Conservation (phyloP, 2,888 invertebrate species). For the Microctonus aethiopoides region DNA sequence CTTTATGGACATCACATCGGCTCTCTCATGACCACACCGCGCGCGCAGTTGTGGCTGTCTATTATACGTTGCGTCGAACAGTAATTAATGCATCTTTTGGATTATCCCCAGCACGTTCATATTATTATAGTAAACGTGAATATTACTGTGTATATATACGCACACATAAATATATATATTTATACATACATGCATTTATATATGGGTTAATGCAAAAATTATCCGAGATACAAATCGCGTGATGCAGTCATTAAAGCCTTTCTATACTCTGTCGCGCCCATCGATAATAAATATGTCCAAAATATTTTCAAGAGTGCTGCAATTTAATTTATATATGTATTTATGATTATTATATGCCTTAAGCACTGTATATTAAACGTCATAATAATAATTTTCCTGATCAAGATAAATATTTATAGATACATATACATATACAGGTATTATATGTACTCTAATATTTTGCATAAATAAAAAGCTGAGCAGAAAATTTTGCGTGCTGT, state of each 20-base stretch:
- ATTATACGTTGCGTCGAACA: conserved; percentile 18
- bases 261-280: background rate
- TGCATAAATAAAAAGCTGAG: background rate
- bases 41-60: background rate
- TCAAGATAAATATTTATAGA: background rate
- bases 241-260: background rate
- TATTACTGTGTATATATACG: too few relatives aligned
- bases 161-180: background rate
- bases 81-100: conserved; percentile 31
- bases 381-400: background rate
- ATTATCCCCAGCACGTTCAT: conserved; percentile 21
- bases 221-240: background rate
- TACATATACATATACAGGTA: background rate
- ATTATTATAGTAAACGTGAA: background rate
- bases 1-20: background rate
- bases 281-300: conserved; percentile 2
- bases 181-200: background rate
- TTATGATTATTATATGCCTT: background rate
- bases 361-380: background rate
- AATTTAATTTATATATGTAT: background rate
- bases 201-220: background rate
- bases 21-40: conserved; percentile 16
- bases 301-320: background rate
- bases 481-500: background rate
- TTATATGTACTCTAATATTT: background rate